phyloP scores from a whole-genome alignment of 2,113 vertebrate species.

The Xiphophorus maculatus region DNA sequence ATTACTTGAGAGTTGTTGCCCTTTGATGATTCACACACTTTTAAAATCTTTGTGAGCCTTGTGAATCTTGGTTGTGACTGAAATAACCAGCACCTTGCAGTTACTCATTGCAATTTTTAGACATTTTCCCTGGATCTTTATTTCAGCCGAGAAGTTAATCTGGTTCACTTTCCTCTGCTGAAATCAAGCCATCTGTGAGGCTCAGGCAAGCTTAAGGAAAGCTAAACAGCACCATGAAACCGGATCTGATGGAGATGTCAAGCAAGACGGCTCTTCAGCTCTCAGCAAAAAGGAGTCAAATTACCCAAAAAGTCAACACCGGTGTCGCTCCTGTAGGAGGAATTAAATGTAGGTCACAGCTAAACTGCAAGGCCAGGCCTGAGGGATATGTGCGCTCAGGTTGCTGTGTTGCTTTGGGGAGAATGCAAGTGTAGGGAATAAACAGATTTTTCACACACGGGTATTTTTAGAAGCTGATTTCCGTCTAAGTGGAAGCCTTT shows the following conservation, averaged over 20 bases:
- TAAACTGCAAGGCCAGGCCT: constrained; percentile 58
- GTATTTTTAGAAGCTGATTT: constrained; percentile 73
- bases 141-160: constrained; percentile 4
- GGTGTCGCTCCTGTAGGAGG: constrained; percentile 48
- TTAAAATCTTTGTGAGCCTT: not conserved
- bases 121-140: constrained; percentile 7
- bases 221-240: not conserved
- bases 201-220: constrained; percentile 13
- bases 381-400: constrained; percentile 40
- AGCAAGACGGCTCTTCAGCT: constrained; percentile 11
- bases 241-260: constrained; percentile 22
- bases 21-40: not conserved
- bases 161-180: constrained; percentile 25
- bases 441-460: constrained; percentile 66
- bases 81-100: not conserved
- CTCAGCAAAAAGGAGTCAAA: constrained; percentile 13
- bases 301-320: constrained; percentile 44
- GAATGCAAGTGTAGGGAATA: constrained; percentile 54
- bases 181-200: constrained; percentile 23
- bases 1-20: not conserved
- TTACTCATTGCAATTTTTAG: not conserved
- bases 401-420: constrained; percentile 56
- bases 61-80: not conserved
- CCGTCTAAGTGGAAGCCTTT: constrained; percentile 31
- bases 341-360: constrained; percentile 76